phyloP scores from a whole-genome alignment of 2,113 vertebrate genomes.

The Uria lomvia region DNA sequence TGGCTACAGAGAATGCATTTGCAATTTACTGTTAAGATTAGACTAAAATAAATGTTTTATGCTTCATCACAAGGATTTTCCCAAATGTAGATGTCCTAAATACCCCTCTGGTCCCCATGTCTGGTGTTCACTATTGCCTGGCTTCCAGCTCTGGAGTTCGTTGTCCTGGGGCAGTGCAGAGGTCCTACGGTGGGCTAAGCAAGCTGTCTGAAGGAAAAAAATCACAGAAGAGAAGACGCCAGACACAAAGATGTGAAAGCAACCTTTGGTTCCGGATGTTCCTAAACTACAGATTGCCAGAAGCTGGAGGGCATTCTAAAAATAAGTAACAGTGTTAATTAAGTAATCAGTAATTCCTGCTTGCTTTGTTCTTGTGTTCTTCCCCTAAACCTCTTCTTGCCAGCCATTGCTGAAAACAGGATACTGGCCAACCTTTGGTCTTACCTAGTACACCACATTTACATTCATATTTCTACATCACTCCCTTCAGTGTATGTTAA shows the following conservation, averaged over 20 bases:
- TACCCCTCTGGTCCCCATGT: neutral
- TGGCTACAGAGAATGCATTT: neutral
- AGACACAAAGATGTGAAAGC: neutral
- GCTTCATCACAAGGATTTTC: neutral
- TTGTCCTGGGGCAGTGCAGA: neutral
- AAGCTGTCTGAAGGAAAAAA: neutral
- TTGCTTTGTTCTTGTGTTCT: neutral
- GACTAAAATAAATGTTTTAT: neutral
- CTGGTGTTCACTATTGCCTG: neutral
- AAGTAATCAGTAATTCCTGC: neutral
- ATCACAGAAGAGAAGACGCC: neutral
- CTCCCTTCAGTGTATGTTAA: neutral
- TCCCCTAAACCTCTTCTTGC: neutral
- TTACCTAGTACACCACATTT: neutral
- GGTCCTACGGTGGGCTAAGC: neutral
- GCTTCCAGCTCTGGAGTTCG: neutral
- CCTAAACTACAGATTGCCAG: neutral
- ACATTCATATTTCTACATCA: neutral
- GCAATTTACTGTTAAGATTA: slow-evolving; percentile 1
- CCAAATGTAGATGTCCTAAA: neutral
- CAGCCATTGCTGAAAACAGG: neutral
- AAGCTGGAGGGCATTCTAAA: neutral
- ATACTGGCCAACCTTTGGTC: neutral
- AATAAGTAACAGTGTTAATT: neutral
- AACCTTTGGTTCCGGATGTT: neutral